A percentile compares a stretch with the other conserved stretches of the same genome.
These are phyloP conservation scores for Phenacoccus solenopsis DNA, from an alignment of 1,140 invertebrate species.

Conservation along the genomic window DNA sequence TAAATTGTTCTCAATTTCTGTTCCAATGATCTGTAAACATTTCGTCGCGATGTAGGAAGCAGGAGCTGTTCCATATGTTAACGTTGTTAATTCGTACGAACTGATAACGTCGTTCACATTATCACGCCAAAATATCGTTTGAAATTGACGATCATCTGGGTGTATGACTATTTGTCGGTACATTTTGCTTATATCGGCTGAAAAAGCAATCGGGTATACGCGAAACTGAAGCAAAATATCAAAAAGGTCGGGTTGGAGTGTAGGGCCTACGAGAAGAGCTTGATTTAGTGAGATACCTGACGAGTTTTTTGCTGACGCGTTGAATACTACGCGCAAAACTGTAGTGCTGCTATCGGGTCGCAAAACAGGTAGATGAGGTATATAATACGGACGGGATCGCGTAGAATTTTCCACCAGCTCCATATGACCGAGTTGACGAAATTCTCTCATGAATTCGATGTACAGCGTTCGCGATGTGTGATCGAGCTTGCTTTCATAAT, in stretches of 20 bases:
- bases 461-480: constrained; percentile 27
- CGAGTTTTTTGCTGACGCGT: constrained; percentile 28
- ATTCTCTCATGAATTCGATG: constrained; percentile 31
- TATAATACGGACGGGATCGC: constrained; percentile 17
- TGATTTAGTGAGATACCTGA: constrained; percentile 31
- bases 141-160: not conserved
- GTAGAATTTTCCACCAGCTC: constrained; percentile 20
- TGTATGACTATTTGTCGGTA: not conserved
- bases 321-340: constrained; percentile 31
- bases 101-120: not conserved
- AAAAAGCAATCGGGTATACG: not conserved
- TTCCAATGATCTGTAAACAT: not conserved
- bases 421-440: constrained; percentile 31
- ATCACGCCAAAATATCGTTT: not conserved
- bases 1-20: not conserved
- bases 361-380: constrained; percentile 22
- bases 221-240: not conserved
- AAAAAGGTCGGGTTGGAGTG: not conserved
- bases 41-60: not conserved
- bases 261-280: constrained; percentile 22
- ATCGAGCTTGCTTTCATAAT: constrained; percentile 27
- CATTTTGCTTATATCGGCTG: not conserved
- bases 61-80: not conserved
- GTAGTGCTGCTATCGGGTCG: constrained; percentile 22
- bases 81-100: not conserved